Base-by-base conservation (phyloP, 2,113 vertebrate genomes). In the Manacus vitellinus region DNA sequence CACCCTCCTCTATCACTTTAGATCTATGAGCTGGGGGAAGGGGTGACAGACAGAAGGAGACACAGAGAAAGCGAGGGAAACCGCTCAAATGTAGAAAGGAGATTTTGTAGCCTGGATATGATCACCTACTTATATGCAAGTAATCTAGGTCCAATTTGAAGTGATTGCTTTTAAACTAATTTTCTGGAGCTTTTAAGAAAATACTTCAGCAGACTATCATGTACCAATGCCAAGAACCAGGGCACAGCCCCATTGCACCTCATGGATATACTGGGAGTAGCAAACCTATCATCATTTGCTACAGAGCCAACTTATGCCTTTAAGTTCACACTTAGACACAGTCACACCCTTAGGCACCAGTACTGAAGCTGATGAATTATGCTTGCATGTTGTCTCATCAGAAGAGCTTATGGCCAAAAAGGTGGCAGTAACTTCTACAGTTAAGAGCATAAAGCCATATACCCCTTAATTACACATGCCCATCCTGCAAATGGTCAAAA, bases 121-220 rank as follows among this genome's bases (percentile, higher is more conserved):
- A 91, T 51, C 43, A 67, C 25, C 59, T 80, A 62, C 63, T 54
- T 88, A 39, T 14, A 77, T 11, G 23, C 4, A 84, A 39, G 33
- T 41, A 44, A 35, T 27, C 17, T 33, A 58, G 37, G 22, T 59
- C 55, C 35, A 87, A 55, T 70, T 83, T 80, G 24, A 94, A 80
- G 21, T 41, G 59, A 70, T n/a, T 80, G 51, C 55, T 92, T 88
- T 94, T n/a, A 58, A 66, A 82, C 80, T 66, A 4, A 77, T 46
- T 85, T 93, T 85, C 54, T 80, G 46, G 39, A 85, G n/a, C 67
- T 95, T 85, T 70, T 54, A 79, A 89, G 49, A 85, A 93, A 58
- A 51, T 63, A 65, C 16, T 85, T 67, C 2, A 66, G 54, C 41
- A 85, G 61, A 61, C 63, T 65, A 31, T 24, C 46, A 17, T 1